Percentiles rank a stretch among this genome's conserved stretches.
phyloP scores from a whole-genome alignment of 2,797 vertebrate genomes.

The Scolopax bukidnonensis region DNA sequence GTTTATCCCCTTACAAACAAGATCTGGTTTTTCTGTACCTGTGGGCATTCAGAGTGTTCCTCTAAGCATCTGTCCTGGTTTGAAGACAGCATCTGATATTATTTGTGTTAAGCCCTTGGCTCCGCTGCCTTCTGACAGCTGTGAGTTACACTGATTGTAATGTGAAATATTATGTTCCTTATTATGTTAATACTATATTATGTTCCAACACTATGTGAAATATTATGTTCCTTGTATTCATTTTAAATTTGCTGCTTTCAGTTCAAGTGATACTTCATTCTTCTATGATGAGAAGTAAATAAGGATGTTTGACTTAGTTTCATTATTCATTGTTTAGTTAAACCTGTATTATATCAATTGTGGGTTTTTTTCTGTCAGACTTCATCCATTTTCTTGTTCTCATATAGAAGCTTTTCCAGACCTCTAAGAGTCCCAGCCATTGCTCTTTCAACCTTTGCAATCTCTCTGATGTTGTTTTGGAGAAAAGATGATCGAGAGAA shows the following conservation, averaged over 20 bases:
- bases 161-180: conserved; percentile 33
- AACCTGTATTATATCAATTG: not conserved
- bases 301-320: not conserved
- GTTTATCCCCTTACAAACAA: not conserved
- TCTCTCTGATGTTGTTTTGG: not conserved
- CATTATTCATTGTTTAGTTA: conserved; percentile 3
- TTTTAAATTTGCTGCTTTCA: conserved; percentile 13
- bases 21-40: not conserved
- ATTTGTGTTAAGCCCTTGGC: conserved; percentile 10
- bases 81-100: not conserved
- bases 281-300: not conserved
- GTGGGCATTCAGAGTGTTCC: not conserved
- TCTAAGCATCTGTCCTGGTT: not conserved
- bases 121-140: not conserved
- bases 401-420: not conserved
- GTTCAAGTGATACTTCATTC: not conserved
- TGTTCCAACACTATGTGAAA: not conserved
- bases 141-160: not conserved
- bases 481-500: not conserved
- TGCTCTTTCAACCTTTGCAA: not conserved
- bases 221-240: not conserved
- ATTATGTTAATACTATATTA: conserved; percentile 19
- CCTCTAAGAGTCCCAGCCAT: not conserved
- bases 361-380: not conserved
- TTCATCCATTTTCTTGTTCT: not conserved